Evolutionary conservation across 2,113 vertebrate species (phyloP).

Genomic region (Nothoprocta perdicaria): DNA sequence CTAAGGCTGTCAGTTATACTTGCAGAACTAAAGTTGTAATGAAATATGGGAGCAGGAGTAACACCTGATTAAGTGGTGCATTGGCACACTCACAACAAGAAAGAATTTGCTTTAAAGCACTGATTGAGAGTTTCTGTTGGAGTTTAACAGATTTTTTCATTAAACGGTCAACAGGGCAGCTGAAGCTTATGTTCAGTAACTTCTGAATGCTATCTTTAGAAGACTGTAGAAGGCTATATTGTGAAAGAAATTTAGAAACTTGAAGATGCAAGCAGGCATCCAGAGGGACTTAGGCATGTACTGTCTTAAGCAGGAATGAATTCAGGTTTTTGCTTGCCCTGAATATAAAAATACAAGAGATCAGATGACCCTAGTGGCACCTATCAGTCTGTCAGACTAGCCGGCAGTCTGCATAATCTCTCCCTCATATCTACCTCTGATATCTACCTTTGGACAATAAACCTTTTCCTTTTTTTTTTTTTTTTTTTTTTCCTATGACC

Average conservation of each 20-base stretch:
- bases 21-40: not conserved
- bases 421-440: not conserved
- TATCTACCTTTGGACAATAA: not conserved
- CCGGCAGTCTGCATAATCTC: not conserved
- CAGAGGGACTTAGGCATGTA: not conserved
- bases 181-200: not conserved
- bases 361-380: not conserved
- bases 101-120: not conserved
- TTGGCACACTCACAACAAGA: not conserved
- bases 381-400: not conserved
- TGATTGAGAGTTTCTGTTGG: not conserved
- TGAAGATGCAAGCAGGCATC: not conserved
- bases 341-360: not conserved
- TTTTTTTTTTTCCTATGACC: accelerated
- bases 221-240: no score
- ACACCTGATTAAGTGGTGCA: not conserved
- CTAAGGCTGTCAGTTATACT: not conserved
- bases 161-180: not conserved
- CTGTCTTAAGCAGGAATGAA: conserved; percentile 16
- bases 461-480: no score
- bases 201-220: not conserved
- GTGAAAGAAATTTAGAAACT: not conserved
- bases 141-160: not conserved
- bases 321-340: not conserved
- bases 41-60: not conserved